Percentiles rank a stretch among this genome's conserved stretches.
Evolutionary conservation across 2,797 vertebrate species (phyloP).

Genomic region (Parambassis ranga): DNA sequence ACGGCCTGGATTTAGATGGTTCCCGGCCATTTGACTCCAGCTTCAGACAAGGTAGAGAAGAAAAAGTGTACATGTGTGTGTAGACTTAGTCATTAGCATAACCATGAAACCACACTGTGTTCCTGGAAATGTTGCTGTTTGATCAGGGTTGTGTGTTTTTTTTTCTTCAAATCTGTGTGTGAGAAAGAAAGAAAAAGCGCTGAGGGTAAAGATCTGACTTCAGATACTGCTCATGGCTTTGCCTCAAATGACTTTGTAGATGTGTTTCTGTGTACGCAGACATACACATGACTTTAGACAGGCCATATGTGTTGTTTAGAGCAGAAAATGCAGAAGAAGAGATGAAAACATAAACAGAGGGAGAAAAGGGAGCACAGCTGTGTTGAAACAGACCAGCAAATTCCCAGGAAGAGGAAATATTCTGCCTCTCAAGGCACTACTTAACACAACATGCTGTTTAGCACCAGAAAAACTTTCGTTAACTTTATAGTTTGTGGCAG

Average conservation of each 20-base stretch:
- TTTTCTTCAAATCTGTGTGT: conserved; percentile 8
- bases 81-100: conserved; percentile 46
- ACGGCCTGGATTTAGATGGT: conserved; percentile 74
- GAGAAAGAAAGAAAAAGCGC: conserved; percentile 6
- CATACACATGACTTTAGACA: conserved; percentile 9
- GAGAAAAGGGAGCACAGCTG: background rate
- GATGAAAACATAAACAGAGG: conserved; percentile 1
- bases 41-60: conserved; percentile 87
- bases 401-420: background rate
- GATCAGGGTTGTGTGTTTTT: conserved; percentile 44
- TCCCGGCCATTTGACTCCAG: conserved; percentile 85
- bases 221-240: conserved; percentile 33
- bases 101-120: conserved; percentile 60
- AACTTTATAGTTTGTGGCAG: background rate
- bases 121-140: conserved; percentile 61
- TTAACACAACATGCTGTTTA: background rate
- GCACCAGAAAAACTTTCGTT: no score
- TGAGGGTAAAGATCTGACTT: conserved; percentile 14
- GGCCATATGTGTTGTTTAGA: conserved; percentile 38
- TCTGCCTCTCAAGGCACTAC: background rate
- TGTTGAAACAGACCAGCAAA: background rate
- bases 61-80: background rate
- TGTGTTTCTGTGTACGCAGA: conserved; percentile 1
- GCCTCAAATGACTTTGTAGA: conserved; percentile 26
- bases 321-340: background rate